A percentile compares a stretch with the other conserved stretches of the same genome.
These are phyloP conservation scores for Peromyscus polionotus DNA, from an alignment of 2,113 vertebrate genomes.

Conservation along the genomic window DNA sequence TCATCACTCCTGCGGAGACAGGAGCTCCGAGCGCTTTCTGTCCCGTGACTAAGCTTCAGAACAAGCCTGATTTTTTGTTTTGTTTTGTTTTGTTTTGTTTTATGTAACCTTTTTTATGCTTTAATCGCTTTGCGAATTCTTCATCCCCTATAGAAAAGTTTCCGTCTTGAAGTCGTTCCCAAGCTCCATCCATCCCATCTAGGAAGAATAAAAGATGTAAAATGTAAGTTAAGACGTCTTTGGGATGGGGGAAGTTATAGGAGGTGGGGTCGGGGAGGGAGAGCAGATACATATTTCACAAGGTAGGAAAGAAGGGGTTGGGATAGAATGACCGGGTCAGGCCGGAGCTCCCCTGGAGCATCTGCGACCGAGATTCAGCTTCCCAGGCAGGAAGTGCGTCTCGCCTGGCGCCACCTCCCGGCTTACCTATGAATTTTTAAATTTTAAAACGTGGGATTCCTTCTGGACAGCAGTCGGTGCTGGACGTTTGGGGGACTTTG, in stretches of 20 bases:
- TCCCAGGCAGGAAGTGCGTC: not conserved
- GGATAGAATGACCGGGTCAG: slow-evolving; percentile 1
- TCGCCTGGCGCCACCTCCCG: slow-evolving; percentile 69
- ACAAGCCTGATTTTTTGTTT: not conserved
- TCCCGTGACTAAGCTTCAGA: not conserved
- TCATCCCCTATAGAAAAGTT: slow-evolving; percentile 24
- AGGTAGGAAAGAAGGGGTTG: not conserved
- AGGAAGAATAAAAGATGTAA: slow-evolving; percentile 17
- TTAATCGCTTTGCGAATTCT: not conserved
- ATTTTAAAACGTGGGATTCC: not conserved
- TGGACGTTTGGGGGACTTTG: slow-evolving; percentile 47
- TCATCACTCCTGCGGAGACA: not conserved
- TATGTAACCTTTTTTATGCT: not conserved
- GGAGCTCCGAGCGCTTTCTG: not conserved
- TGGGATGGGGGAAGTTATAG: not conserved
- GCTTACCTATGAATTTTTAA: slow-evolving; percentile 36
- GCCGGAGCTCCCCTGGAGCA: not conserved
- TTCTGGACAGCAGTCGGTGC: not conserved
- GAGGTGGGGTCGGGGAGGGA: not conserved
- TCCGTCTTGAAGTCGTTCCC: not conserved
- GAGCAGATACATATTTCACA: not conserved
- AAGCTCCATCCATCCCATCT: not conserved
- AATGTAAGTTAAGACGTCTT: not conserved
- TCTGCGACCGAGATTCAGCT: not conserved
- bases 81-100: not conserved